Conservation (phyloP, 2,797 vertebrate genomes). For the Tokudaia tokunoshimensis region DNA sequence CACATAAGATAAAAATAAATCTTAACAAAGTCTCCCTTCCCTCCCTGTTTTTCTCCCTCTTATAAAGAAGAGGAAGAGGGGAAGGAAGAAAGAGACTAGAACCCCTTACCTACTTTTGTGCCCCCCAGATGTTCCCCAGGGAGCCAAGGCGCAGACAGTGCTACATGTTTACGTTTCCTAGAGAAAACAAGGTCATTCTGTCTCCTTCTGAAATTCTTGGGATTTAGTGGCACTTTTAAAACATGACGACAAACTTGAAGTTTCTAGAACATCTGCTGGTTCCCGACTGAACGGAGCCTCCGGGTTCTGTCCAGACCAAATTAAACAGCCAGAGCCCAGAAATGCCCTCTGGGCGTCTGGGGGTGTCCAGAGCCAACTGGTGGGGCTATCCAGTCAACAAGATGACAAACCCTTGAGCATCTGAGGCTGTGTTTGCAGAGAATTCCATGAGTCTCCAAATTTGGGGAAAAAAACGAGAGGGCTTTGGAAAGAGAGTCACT, state of each 20-base stretch:
- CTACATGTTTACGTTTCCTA: background rate
- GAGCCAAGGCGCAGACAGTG: background rate
- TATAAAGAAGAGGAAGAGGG: no score
- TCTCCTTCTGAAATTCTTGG: background rate
- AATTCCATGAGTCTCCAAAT: constrained; percentile 76
- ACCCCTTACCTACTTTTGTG: background rate
- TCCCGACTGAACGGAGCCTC: background rate
- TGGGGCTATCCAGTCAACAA: background rate
- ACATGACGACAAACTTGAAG: constrained; percentile 35
- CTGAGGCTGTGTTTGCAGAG: constrained; percentile 24
- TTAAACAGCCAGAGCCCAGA: constrained; percentile 42
- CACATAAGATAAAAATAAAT: background rate
- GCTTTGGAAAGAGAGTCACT: constrained; percentile 29
- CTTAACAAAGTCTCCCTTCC: background rate
- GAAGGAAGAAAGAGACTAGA: background rate
- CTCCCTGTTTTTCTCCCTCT: background rate
- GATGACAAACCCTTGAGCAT: constrained; percentile 41
- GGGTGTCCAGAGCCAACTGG: background rate
- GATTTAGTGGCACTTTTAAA: constrained; percentile 18
- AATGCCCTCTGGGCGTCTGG: constrained; percentile 41
- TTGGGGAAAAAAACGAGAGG: constrained; percentile 64
- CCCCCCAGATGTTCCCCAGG: background rate
- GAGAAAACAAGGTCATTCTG: background rate
- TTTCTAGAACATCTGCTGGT: background rate
- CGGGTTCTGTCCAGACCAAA: constrained; percentile 1